phyloP scores from a whole-genome alignment of 2,113 vertebrate species.

The Solenodon paradoxus region DNA sequence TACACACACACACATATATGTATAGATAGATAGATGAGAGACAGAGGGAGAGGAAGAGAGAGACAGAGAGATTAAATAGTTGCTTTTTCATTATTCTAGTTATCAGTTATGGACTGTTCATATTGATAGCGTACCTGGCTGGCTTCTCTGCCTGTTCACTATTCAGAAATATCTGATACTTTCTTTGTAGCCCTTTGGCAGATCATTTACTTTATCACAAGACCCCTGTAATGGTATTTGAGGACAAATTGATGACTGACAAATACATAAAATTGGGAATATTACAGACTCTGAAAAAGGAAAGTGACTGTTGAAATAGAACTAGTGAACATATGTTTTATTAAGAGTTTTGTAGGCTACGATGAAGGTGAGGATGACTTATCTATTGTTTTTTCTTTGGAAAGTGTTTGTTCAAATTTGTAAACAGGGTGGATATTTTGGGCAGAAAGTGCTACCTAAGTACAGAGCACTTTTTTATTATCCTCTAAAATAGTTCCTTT shows the following conservation, averaged over 20 bases:
- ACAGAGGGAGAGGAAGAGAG: no score
- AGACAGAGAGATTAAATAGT: no score
- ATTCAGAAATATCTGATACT: not conserved
- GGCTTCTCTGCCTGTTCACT: not conserved
- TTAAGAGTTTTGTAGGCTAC: constrained; percentile 15
- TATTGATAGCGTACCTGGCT: not conserved
- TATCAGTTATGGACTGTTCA: not conserved
- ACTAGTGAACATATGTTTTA: not conserved
- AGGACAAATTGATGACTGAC: not conserved
- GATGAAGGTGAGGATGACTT: constrained; percentile 1
- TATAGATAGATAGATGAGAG: no score
- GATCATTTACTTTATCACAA: not conserved
- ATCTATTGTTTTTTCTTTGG: constrained; percentile 58
- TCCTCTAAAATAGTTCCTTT: constrained; percentile 70
- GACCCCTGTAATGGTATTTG: not conserved
- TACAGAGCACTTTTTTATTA: constrained; percentile 57
- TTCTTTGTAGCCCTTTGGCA: not conserved
- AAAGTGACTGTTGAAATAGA: not conserved
- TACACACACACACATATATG: no score
- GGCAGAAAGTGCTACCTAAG: constrained; percentile 61
- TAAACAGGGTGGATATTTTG: constrained; percentile 70
- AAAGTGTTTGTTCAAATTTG: constrained; percentile 64
- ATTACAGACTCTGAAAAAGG: not conserved
- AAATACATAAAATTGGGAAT: not conserved
- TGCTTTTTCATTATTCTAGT: not conserved